Evolutionary conservation across 2,888 invertebrate species (phyloP), one percentile per base, ranked within the genome.

Genomic region (Plagodis pulveraria): DNA sequence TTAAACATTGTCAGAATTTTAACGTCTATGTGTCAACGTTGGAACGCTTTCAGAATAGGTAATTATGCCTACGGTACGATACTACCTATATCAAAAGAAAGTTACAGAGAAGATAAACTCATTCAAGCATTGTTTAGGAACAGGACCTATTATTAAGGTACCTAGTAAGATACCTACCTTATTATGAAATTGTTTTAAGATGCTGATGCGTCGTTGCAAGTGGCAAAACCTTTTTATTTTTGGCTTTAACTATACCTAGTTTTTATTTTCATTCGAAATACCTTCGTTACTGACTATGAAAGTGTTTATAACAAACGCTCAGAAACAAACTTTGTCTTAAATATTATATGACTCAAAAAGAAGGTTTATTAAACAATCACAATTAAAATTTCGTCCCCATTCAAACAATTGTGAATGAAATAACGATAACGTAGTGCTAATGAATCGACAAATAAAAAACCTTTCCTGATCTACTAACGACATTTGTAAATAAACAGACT

Each of bases 391-490:
- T 41, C n/a, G 34, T 40, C 40, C 33, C 34, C 11, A 45, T 34
- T 34, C 0, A 45, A 45, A 41, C 50, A 45, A 57, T 43, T 12
- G 36, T 33, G n/a, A 58, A 45, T 40, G 41, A 11, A 49, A 41
- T 22, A 50, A 38, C 45, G 42, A 58, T 54, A 54, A 53, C 50
- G 6, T 12, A 22, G 11, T 50, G 58, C 46, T 58, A 58, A 58
- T 58, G 58, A 54, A 50, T 50, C 11, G 5, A 50, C 46, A 59
- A 55, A 46, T 42, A 59, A 51, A 59, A 54, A 45, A 6, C 41
- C 58, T 58, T 50, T 56, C 53, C 53, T 49, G 41, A 63, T 55
- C 57, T 47, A 50, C 54, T 59, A 54, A 55, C 9, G 50, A 52
- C 40, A 54, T 48, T 35, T 46, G 52, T 63, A 55, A 46, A 55